Conservation (phyloP, 2,888 invertebrate species). For the Automeris io region DNA sequence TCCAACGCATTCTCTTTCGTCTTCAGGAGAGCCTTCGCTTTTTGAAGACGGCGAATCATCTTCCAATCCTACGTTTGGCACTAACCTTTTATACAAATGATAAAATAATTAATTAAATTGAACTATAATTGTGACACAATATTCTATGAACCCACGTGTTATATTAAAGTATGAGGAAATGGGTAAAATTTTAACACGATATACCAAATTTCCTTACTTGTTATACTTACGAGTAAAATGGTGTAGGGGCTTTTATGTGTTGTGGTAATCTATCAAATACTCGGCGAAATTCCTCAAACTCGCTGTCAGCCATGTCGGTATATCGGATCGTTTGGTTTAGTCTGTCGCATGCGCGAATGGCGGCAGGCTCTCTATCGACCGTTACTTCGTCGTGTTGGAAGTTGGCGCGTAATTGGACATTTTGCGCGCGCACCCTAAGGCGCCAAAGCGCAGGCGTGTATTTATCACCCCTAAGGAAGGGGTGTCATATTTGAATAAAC, state of each 20-base stretch:
- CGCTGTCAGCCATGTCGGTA: constrained; percentile 91
- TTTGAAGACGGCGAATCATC: constrained; percentile 89
- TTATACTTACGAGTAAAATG: constrained; percentile 92
- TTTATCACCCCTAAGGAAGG: constrained; percentile 23
- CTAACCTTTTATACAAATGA: constrained; percentile 77
- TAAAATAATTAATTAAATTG: not conserved
- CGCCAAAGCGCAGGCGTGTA: constrained; percentile 25
- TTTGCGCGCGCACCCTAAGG: constrained; percentile 33
- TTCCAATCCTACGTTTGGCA: constrained; percentile 89
- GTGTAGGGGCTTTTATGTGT: constrained; percentile 85
- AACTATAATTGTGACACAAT: not conserved
- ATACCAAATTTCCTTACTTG: constrained; percentile 8
- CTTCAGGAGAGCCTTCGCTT: constrained; percentile 82
- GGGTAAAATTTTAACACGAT: constrained; percentile 10
- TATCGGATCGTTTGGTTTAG: constrained; percentile 81
- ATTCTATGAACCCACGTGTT: constrained; percentile 24
- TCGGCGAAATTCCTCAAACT: constrained; percentile 94
- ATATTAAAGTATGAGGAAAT: constrained; percentile 16
- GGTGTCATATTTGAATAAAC: constrained; percentile 17
- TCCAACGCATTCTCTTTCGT: constrained; percentile 77
- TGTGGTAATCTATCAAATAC: constrained; percentile 89
- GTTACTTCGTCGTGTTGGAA: constrained; percentile 15
- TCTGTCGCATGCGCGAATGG: constrained; percentile 52
- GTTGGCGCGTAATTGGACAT: constrained; percentile 33
- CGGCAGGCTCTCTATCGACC: constrained; percentile 53